Conservation (phyloP, 1,140 invertebrate species). For the Penaeus chinensis region DNA sequence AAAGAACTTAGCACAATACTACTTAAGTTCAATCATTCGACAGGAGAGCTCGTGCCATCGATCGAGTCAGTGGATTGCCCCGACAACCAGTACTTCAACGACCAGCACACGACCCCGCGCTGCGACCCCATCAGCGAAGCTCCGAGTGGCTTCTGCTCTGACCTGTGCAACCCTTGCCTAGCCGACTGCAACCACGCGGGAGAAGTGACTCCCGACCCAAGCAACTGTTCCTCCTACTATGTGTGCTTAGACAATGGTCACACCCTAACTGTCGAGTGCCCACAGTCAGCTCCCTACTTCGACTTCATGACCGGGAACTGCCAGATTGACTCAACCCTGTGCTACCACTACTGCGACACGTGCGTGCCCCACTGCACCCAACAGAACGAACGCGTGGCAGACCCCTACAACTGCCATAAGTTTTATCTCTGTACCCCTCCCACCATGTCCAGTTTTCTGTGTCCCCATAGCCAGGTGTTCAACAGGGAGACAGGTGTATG, state of each 20-base stretch:
- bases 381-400: neutral
- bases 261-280: neutral
- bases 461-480: constrained; percentile 14
- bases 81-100: neutral
- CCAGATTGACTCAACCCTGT: neutral
- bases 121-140: neutral
- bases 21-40: no score
- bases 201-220: neutral
- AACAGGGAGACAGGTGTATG: neutral
- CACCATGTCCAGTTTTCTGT: neutral
- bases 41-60: neutral
- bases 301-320: constrained; percentile 3
- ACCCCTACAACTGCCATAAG: constrained; percentile 9
- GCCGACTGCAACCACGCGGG: neutral
- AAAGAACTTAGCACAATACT: no score
- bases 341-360: constrained; percentile 33
- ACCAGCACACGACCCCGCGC: neutral
- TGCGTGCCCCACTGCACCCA: constrained; percentile 16
- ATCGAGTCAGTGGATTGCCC: neutral
- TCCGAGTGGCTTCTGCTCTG: neutral
- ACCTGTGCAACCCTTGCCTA: constrained; percentile 13
- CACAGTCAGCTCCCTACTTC: neutral
- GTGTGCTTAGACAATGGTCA: neutral
- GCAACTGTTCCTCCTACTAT: neutral
- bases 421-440: constrained; percentile 7